These are phyloP conservation scores for Austrolebias charrua DNA, from an alignment of 2,797 vertebrate genomes.

Conservation along the genomic window DNA sequence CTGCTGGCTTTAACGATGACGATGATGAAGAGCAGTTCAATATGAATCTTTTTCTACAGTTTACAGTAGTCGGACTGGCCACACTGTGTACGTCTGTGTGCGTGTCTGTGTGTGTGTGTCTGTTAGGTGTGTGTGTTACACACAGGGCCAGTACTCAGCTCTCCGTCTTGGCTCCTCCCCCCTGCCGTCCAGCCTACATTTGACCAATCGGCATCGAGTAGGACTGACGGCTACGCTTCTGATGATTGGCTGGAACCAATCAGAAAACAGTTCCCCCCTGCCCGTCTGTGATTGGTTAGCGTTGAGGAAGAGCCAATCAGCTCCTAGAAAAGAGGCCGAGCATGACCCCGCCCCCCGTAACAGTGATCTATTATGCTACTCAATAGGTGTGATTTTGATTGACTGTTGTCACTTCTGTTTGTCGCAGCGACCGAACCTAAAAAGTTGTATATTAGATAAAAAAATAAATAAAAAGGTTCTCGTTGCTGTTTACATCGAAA, in stretches of 20 bases:
- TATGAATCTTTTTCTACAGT: constrained; percentile 73
- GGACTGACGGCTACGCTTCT: constrained; percentile 20
- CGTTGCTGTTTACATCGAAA: constrained; percentile 53
- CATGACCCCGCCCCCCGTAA: constrained; percentile 71
- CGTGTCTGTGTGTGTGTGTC: constrained; percentile 36
- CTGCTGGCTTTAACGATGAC: constrained; percentile 43
- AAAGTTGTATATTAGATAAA: constrained; percentile 67
- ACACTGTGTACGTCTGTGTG: constrained; percentile 70
- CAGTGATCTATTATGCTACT: constrained; percentile 81
- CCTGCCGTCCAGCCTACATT: constrained; percentile 24
- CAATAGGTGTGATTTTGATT: constrained; percentile 80
- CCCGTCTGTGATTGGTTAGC: constrained; percentile 61
- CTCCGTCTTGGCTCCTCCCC: constrained; percentile 43
- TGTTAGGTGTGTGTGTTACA: constrained; percentile 43
- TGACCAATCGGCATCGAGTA: constrained; percentile 54
- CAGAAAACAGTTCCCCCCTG: constrained; percentile 48
- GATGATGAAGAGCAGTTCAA: constrained; percentile 69
- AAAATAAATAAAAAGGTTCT: constrained; percentile 34
- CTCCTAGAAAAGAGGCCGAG: constrained; percentile 65
- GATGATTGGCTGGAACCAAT: constrained; percentile 80
- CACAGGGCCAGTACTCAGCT: constrained; percentile 66
- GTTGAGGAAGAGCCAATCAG: constrained; percentile 53
- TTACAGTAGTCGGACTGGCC: constrained; percentile 76
- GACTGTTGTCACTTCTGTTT: constrained; percentile 74
- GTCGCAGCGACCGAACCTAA: constrained; percentile 63